Conservation (phyloP, 2,888 invertebrate genomes). For the Meliscaeva auricollis region DNA sequence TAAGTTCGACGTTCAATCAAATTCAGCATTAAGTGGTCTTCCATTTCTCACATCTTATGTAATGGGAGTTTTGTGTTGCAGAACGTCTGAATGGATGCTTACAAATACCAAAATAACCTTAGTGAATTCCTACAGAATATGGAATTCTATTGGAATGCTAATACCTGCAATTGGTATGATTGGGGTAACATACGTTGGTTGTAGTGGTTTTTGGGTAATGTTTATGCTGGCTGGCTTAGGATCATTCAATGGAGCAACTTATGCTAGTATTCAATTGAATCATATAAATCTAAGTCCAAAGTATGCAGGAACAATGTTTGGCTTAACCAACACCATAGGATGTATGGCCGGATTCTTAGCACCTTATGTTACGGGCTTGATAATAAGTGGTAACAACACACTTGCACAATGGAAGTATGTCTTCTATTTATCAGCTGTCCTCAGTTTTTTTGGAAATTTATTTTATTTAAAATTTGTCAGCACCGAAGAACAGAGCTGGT, state of each 20-base stretch:
- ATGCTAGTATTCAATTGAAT: constrained; percentile 93
- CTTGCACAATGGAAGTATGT: constrained; percentile 85
- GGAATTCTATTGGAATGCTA: constrained; percentile 91
- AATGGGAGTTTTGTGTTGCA: constrained; percentile 89
- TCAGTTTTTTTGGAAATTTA: constrained; percentile 90
- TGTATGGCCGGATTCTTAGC: constrained; percentile 93
- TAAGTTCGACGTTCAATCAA: constrained; percentile 91
- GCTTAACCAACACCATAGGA: constrained; percentile 93
- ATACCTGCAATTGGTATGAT: constrained; percentile 90
- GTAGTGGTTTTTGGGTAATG: constrained; percentile 89
- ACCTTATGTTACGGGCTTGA: constrained; percentile 90
- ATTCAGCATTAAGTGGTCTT: constrained; percentile 89
- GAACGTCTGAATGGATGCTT: constrained; percentile 90
- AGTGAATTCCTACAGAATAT: constrained; percentile 90
- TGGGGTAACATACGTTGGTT: constrained; percentile 92
- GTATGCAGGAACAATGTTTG: constrained; percentile 93
- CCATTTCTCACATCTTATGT: constrained; percentile 92
- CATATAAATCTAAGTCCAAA: constrained; percentile 92
- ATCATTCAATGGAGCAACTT: constrained; percentile 90
- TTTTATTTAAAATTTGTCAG: constrained; percentile 92
- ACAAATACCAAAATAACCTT: constrained; percentile 88
- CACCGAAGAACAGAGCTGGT: constrained; percentile 90
- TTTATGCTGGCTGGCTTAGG: constrained; percentile 89
- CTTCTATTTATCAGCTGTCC: constrained; percentile 91
- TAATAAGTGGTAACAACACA: constrained; percentile 86